These are phyloP conservation scores for Equus przewalskii DNA, from an alignment of 2,113 vertebrate species.

Conservation along the genomic window DNA sequence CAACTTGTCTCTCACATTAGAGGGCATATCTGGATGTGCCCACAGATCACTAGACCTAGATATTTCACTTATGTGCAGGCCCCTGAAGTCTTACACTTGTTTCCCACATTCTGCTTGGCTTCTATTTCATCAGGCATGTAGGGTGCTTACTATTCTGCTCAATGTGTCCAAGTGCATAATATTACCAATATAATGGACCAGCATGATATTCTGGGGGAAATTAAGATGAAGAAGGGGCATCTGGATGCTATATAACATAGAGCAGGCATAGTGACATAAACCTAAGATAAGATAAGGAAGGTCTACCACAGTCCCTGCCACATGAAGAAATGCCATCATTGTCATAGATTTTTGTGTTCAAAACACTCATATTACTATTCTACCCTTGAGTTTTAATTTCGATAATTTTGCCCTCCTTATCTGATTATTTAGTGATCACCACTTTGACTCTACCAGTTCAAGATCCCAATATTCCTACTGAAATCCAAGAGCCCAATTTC, in stretches of 20 bases:
- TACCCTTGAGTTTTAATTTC: neutral
- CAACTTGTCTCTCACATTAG: neutral
- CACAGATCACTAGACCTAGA: neutral
- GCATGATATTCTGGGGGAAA: neutral
- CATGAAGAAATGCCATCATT: neutral
- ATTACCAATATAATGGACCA: neutral
- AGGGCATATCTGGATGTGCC: neutral
- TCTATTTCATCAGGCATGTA: neutral
- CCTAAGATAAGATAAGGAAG: neutral
- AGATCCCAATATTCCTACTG: neutral
- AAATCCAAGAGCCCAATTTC: neutral
- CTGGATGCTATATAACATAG: neutral
- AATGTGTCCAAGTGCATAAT: neutral
- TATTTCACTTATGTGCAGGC: neutral
- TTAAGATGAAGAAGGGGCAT: neutral
- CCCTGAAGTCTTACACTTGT: neutral
- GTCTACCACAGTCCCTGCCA: neutral
- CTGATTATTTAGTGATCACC: neutral
- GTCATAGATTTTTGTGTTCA: neutral
- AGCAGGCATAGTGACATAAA: neutral
- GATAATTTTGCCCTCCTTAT: neutral
- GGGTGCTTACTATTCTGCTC: neutral
- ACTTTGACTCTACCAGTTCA: neutral
- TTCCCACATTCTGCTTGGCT: neutral
- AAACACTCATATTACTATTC: neutral